Percentiles rank a stretch among this genome's conserved stretches.
Conservation (phyloP, 2,888 invertebrate species). For the Himalopsyche kuldschensis region DNA sequence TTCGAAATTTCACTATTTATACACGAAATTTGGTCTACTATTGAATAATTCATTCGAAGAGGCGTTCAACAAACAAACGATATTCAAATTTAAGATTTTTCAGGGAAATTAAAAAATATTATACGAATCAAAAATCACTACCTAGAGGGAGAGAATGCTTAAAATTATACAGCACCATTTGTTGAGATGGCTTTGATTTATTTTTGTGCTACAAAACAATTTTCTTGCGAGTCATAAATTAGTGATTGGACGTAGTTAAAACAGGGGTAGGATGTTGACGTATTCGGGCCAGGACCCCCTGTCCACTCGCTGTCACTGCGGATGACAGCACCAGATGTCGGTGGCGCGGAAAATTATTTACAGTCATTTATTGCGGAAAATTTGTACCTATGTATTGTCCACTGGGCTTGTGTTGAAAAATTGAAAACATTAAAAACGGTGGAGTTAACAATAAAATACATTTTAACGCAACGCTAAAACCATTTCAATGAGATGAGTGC, state of each 20-base stretch:
- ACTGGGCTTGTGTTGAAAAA: conserved; percentile 22
- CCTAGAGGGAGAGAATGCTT: not conserved
- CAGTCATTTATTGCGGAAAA: conserved; percentile 32
- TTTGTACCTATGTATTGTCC: conserved; percentile 5
- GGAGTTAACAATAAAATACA: conserved; percentile 23
- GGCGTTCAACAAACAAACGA: too few species aligned
- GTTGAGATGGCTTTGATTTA: not conserved
- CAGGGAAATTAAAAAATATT: not conserved
- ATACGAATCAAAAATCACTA: not conserved
- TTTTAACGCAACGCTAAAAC: conserved; percentile 17
- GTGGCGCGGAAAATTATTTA: conserved; percentile 36
- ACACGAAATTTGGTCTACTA: too few species aligned
- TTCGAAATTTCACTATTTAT: too few species aligned
- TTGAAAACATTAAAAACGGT: conserved; percentile 27
- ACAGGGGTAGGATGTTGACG: conserved; percentile 5
- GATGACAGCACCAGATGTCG: conserved; percentile 24
- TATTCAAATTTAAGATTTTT: not conserved
- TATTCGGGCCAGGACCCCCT: conserved; percentile 22
- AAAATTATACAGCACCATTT: not conserved
- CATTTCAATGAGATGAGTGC: conserved; percentile 8
- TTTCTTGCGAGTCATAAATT: conserved; percentile 11
- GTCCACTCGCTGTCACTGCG: conserved; percentile 31
- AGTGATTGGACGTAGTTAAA: conserved; percentile 18
- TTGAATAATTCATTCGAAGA: too few species aligned
- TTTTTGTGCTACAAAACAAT: not conserved